Base-by-base conservation (phyloP, 2,113 vertebrate species). In the Aspiorhynchus laticeps region DNA sequence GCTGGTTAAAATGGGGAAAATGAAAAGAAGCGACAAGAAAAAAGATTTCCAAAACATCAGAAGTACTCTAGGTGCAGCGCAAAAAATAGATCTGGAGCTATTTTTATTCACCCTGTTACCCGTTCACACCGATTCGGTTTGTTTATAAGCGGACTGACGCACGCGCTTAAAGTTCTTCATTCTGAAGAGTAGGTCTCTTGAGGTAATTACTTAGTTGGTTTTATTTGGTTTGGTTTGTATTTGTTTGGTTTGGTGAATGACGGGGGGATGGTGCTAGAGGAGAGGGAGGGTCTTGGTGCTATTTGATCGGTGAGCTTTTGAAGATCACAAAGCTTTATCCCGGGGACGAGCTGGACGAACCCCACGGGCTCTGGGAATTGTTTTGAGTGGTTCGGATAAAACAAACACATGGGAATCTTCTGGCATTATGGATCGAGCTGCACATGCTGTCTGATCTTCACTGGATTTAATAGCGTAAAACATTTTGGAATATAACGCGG, bases 311-410 rank as follows among this genome's bases (percentile, higher is more conserved):
- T 87, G 92, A 90, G 91, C 92, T 93, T 95, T 93, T 95, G 93
- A 93, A 93, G 94, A 95, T 94, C 94, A 93, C 92, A 94, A 92
- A 94, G 90, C 93, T 93, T 92, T 91, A 90, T 90, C 82, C 91
- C 87, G 91, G 92, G 91, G 91, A 94, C 93, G 88, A 78, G 86
- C 83, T 85, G 41, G 85, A 87, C 92, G 69, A 74, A 31, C 48
- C 46, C 83, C 31, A 5, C 33, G 33, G 69, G 48, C 82, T 74
- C 48, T 19, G 48, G 82, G 69, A 38, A 75, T 84, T 84, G 69
- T 85, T 80, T 74, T 73, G 51, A 48, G 53, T 74, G 53, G n/a
- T 77, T 79, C 67, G 67, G 71, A 61, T 84, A n/a, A 83, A 76
- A 65, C 69, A 74, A 74, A 59, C 81, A 84, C 83, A 84, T 36